These are phyloP conservation scores for Nothoprocta perdicaria DNA, from an alignment of 2,113 vertebrate species.

Conservation along the genomic window DNA sequence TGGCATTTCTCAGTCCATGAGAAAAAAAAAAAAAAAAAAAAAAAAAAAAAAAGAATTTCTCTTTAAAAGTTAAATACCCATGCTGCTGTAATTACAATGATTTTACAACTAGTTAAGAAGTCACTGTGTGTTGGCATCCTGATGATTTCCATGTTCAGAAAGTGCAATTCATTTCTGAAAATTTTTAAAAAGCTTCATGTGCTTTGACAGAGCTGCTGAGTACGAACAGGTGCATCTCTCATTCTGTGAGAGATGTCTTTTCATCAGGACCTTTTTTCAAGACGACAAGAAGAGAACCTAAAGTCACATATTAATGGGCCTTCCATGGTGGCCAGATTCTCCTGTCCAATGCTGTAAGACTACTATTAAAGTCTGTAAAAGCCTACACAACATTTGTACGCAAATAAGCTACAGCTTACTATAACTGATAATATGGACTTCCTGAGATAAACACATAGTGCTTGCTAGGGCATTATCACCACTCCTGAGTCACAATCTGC, in stretches of 20 bases:
- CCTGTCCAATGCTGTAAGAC: background rate
- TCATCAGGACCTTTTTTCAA: background rate
- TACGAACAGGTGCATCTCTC: background rate
- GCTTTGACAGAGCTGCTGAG: background rate
- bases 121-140: background rate
- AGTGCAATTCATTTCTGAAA: background rate
- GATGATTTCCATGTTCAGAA: background rate
- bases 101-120: constrained; percentile 15
- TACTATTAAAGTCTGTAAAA: background rate
- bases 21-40: constrained; percentile 23
- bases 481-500: background rate
- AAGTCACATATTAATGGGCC: background rate
- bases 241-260: background rate
- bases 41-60: constrained; percentile 7
- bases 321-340: background rate
- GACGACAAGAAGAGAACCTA: background rate
- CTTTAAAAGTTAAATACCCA: constrained; percentile 17
- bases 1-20: background rate
- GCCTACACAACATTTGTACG: background rate
- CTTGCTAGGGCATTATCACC: background rate
- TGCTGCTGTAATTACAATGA: constrained; percentile 25
- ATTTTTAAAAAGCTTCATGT: background rate
- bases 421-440: background rate
- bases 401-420: background rate
- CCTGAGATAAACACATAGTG: background rate